phyloP scores from a whole-genome alignment of 2,797 vertebrate genomes.

The Myioborus miniatus region DNA sequence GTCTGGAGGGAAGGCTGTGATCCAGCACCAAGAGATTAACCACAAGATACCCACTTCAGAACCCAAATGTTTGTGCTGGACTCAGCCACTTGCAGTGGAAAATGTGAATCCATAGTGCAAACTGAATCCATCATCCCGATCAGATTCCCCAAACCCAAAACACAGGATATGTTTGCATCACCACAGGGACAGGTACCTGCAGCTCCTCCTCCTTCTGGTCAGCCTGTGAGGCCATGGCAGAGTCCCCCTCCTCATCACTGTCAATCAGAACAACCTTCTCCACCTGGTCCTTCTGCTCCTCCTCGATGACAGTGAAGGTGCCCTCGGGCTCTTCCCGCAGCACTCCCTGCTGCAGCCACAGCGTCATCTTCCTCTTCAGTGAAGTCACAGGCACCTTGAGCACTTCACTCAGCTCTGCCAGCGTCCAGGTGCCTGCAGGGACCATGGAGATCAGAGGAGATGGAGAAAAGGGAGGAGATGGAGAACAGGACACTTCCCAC shows the following conservation, averaged over 20 bases:
- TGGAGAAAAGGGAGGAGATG: background rate
- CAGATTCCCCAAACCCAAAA: background rate
- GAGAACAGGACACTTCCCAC: background rate
- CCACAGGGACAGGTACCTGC: conserved; percentile 61
- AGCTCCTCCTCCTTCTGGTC: conserved; percentile 95
- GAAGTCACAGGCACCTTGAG: conserved; percentile 87
- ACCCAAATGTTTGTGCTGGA: background rate
- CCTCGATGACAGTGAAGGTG: conserved; percentile 89
- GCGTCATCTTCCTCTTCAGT: conserved; percentile 88
- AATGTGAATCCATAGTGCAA: background rate
- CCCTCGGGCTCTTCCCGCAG: conserved; percentile 87
- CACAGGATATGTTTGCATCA: accelerated
- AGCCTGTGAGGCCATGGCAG: conserved; percentile 94
- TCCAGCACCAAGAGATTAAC: background rate
- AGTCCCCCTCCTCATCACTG: conserved; percentile 95
- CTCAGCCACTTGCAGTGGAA: background rate
- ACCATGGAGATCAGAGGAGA: accelerated
- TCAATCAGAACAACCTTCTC: conserved; percentile 92
- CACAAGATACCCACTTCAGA: background rate
- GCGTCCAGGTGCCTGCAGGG: conserved; percentile 83
- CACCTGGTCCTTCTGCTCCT: conserved; percentile 85
- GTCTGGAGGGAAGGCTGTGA: background rate
- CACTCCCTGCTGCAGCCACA: conserved; percentile 97
- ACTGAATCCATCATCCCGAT: background rate
- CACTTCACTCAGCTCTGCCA: conserved; percentile 88